Evolutionary conservation across 1,140 invertebrate species (phyloP), one percentile per base, ranked within the genome.

Genomic region (Drosophila tristis): DNA sequence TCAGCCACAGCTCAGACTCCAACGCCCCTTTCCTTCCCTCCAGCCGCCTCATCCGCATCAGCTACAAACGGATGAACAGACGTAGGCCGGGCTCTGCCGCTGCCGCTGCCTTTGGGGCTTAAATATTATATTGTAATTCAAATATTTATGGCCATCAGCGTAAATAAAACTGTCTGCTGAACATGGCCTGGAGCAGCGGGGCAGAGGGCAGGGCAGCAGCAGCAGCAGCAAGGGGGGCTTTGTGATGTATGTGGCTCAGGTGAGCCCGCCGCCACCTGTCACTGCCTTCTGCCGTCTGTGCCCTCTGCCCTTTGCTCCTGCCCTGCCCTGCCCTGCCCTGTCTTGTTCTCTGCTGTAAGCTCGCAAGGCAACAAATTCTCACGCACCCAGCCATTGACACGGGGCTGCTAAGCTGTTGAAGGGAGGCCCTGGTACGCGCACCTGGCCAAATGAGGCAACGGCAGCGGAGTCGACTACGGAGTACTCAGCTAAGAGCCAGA

Each of bases 81-180:
- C 15, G 50, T 16, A 47, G 47, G 26, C 35, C 23, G 25, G 26
- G 62, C 67, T 77, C 20, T 20, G 20, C 20, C 20, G 1, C 20
- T 20, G 20, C 20, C 20, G 1, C 23, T 25, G 60, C 60, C 78
- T 80, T 74, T 44, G 68, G 60, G 60, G 60, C 84, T 87, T 89
- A 87, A 90, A 87, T 89, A 87, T 89, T 89, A 87, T 89, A 89
- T 90, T 87, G 84, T 87, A 87, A 87, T 87, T 87, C 84, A 87
- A 87, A 87, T 87, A 89, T 87, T 89, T 87, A 87, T 87, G 80
- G 85, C 80, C 79, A 87, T 89, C 84, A 87, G 75, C 85, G 84
- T 82, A 89, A 87, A 87, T 89, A 87, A 87, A 89, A 90, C 72
- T 87, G 84, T 87, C 75, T 89, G 81, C 76, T 77, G 79, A 87